These are phyloP conservation scores for Netelia fuscicornis DNA, from an alignment of 2,888 invertebrate species.

Conservation along the genomic window DNA sequence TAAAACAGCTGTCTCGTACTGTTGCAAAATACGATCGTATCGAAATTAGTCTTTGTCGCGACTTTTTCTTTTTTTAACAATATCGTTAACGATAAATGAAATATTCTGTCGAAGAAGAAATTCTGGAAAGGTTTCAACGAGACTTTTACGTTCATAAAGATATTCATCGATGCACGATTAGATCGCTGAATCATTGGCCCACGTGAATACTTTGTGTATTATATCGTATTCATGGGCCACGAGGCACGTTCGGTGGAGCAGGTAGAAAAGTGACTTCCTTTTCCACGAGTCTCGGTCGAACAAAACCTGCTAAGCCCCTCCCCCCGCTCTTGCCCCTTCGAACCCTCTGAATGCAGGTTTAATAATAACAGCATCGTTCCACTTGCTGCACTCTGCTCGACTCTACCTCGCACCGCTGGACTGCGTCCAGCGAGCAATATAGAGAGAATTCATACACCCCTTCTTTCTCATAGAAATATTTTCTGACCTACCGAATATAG, in stretches of 20 bases:
- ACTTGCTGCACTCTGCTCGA: constrained; percentile 75
- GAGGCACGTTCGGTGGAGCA: constrained; percentile 54
- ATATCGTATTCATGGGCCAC: not conserved
- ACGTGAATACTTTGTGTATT: not conserved
- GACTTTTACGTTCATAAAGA: too few species aligned
- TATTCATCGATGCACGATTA: not conserved
- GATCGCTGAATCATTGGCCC: too few species aligned
- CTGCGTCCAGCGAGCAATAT: constrained; percentile 70
- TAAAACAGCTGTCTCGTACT: constrained; percentile 23
- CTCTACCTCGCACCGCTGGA: constrained; percentile 76
- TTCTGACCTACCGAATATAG: constrained; percentile 12
- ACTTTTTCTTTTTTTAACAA: not conserved
- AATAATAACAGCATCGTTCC: constrained; percentile 73
- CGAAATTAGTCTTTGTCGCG: not conserved
- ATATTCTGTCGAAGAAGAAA: too few species aligned
- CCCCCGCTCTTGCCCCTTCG: too few species aligned
- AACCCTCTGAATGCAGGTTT: constrained; percentile 53
- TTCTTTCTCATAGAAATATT: constrained; percentile 38
- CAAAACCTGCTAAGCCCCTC: constrained; percentile 26
- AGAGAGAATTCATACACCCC: constrained; percentile 13
- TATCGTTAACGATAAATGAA: too few species aligned
- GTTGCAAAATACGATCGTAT: not conserved
- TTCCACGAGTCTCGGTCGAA: constrained; percentile 46
- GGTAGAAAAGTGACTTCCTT: constrained; percentile 57
- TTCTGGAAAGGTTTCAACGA: too few species aligned